These are phyloP conservation scores for Diaperis boleti DNA, from an alignment of 2,888 invertebrate genomes.

Conservation along the genomic window DNA sequence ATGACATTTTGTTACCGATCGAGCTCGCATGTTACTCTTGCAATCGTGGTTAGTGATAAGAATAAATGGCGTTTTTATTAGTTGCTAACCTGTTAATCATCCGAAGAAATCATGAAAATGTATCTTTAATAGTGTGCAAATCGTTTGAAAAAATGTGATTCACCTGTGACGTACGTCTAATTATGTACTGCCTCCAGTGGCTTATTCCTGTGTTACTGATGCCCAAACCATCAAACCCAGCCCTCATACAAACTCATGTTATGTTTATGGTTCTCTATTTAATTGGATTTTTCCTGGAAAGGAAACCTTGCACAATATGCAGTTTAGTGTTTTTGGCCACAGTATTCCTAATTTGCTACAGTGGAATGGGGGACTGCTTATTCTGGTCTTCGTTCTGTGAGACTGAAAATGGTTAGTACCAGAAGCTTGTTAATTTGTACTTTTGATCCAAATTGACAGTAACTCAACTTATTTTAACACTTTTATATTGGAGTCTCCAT, in stretches of 20 bases:
- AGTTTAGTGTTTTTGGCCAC: constrained; percentile 94
- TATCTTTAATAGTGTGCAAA: constrained; percentile 13
- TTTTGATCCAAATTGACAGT: constrained; percentile 13
- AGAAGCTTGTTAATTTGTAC: not conserved
- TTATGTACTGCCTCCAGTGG: constrained; percentile 98
- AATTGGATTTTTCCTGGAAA: constrained; percentile 95
- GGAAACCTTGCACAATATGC: constrained; percentile 98
- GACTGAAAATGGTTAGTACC: constrained; percentile 65
- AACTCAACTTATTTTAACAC: constrained; percentile 7
- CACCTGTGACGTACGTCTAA: constrained; percentile 35
- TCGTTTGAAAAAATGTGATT: constrained; percentile 36
- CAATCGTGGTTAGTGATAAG: constrained; percentile 31
- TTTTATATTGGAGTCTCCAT: not conserved
- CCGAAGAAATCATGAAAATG: not conserved
- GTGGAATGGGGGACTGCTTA: constrained; percentile 94
- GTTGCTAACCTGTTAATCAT: constrained; percentile 29
- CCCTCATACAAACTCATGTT: constrained; percentile 94
- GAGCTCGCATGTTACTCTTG: constrained; percentile 10
- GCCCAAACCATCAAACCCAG: constrained; percentile 97
- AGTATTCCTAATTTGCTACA: constrained; percentile 94
- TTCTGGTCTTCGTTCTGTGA: constrained; percentile 91
- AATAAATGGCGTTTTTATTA: constrained; percentile 36
- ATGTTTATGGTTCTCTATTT: constrained; percentile 98
- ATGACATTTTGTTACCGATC: constrained; percentile 21
- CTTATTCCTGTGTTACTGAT: constrained; percentile 96